Evolutionary conservation across 2,113 vertebrate species (phyloP).

Genomic region (Megaleporinus macrocephalus): DNA sequence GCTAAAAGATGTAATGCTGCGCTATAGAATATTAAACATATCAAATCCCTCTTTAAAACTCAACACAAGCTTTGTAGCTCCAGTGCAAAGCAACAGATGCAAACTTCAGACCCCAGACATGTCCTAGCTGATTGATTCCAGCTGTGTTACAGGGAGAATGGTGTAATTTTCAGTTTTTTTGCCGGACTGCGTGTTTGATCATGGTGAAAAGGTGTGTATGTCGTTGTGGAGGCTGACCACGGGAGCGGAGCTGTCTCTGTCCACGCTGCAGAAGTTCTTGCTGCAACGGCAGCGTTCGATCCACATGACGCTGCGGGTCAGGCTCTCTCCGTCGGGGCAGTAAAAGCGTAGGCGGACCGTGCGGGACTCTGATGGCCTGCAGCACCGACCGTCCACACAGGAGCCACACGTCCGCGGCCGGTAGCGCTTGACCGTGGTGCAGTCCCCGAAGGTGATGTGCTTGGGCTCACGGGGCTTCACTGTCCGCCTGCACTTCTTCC

Average conservation of each 20-base stretch:
- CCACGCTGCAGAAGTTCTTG: slow-evolving; percentile 44
- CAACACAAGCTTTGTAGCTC: too few species aligned
- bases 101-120: too few species aligned
- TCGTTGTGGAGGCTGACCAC: slow-evolving; percentile 75
- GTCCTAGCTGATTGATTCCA: too few species aligned
- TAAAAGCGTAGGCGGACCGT: slow-evolving; percentile 73
- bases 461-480: slow-evolving; percentile 60
- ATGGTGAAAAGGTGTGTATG: slow-evolving; percentile 75
- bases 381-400: slow-evolving; percentile 72
- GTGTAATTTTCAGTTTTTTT: neutral
- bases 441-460: slow-evolving; percentile 70
- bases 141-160: neutral
- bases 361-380: slow-evolving; percentile 66
- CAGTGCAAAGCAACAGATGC: too few species aligned
- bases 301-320: slow-evolving; percentile 75
- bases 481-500: slow-evolving; percentile 72
- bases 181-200: neutral
- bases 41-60: too few species aligned
- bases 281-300: slow-evolving; percentile 74
- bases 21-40: too few species aligned
- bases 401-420: slow-evolving; percentile 72
- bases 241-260: slow-evolving; percentile 42
- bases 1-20: too few species aligned
- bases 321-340: slow-evolving; percentile 70
- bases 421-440: slow-evolving; percentile 65